phyloP scores from a whole-genome alignment of 1,140 invertebrate genomes.

The Leptinotarsa texana region DNA sequence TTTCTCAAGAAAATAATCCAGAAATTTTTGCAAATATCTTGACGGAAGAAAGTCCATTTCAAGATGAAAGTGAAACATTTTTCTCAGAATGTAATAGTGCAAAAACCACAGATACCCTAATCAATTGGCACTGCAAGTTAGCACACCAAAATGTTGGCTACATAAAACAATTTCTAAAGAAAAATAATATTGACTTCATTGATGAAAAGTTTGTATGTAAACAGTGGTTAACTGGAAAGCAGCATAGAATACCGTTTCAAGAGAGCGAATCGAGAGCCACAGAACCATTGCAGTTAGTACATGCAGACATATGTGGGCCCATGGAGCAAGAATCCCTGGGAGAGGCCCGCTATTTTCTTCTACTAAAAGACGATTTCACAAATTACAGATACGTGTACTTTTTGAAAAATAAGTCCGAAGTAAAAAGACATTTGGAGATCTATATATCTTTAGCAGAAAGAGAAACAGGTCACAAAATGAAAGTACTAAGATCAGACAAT shows the following conservation, averaged over 20 bases:
- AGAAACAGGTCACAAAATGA: conserved; percentile 49
- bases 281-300: conserved; percentile 35
- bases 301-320: conserved; percentile 50
- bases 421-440: conserved; percentile 35
- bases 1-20: not conserved
- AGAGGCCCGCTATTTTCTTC: conserved; percentile 50
- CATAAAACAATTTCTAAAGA: not conserved
- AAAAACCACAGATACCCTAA: not conserved
- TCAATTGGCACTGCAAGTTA: conserved; percentile 1
- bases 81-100: not conserved
- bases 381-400: conserved; percentile 44
- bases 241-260: not conserved
- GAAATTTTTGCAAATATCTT: not conserved
- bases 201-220: conserved; percentile 30
- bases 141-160: not conserved
- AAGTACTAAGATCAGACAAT: conserved; percentile 56
- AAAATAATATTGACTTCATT: conserved; percentile 11
- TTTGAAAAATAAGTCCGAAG: conserved; percentile 42
- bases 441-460: conserved; percentile 52
- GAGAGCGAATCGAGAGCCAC: conserved; percentile 14
- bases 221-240: conserved; percentile 13
- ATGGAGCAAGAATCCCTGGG: conserved; percentile 47
- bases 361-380: conserved; percentile 50
- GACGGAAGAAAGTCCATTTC: not conserved
- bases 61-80: not conserved